Conservation (phyloP, 2,797 vertebrate genomes). For the Setipinna tenuifilis region DNA sequence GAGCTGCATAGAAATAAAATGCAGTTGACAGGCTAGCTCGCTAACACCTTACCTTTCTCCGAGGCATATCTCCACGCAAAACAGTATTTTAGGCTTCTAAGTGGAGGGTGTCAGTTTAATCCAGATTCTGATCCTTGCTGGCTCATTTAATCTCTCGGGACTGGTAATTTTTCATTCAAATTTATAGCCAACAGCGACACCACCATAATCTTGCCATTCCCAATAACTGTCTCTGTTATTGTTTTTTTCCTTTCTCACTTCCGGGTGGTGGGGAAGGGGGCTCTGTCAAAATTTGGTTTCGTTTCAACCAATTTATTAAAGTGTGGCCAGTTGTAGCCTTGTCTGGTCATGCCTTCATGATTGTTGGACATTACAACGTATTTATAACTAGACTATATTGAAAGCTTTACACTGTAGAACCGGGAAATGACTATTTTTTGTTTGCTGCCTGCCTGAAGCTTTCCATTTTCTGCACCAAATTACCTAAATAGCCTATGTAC, state of each 20-base stretch:
- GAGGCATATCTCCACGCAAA: slow-evolving; percentile 62
- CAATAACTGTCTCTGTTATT: slow-evolving; percentile 18
- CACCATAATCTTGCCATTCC: slow-evolving; percentile 6
- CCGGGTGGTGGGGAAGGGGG: slow-evolving; percentile 56
- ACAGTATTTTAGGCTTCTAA: not conserved
- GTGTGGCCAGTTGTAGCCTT: no score
- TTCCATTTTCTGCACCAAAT: no score
- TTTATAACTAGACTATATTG: no score
- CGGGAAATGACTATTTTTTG: no score
- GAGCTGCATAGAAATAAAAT: slow-evolving; percentile 29
- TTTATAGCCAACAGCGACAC: not conserved
- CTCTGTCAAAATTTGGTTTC: slow-evolving; percentile 43
- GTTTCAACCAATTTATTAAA: not conserved
- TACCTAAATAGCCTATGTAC: no score
- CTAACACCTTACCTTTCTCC: slow-evolving; percentile 69
- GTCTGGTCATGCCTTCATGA: no score
- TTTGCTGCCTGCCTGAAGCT: no score
- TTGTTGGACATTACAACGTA: no score
- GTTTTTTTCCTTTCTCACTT: slow-evolving; percentile 16
- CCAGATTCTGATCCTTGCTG: not conserved
- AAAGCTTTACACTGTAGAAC: no score
- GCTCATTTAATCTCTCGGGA: not conserved
- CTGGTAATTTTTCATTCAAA: not conserved
- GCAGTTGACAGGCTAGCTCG: slow-evolving; percentile 9
- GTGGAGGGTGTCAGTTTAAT: not conserved